Evolutionary conservation across 2,797 vertebrate species (phyloP).

Genomic region (Jordanella pulchra): DNA sequence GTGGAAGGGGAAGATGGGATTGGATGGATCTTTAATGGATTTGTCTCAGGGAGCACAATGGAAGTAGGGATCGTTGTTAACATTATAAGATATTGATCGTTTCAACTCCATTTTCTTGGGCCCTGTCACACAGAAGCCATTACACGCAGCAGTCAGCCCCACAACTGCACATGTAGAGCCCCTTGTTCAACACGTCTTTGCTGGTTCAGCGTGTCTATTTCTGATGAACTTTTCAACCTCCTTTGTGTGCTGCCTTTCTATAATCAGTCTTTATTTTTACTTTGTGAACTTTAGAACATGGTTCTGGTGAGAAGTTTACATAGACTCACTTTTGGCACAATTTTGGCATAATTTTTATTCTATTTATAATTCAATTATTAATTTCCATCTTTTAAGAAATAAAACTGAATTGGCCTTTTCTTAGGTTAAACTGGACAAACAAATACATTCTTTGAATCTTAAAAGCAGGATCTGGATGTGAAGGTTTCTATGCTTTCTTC

Average conservation of each 20-base stretch:
- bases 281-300: slow-evolving; percentile 13
- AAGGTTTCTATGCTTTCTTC: no score
- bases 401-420: no score
- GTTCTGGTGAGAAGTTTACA: background rate
- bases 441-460: no score
- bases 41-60: slow-evolving; percentile 74
- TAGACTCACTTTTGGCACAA: background rate
- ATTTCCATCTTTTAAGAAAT: no score
- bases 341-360: background rate
- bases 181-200: slow-evolving; percentile 39
- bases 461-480: no score
- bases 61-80: slow-evolving; percentile 76
- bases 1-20: slow-evolving; percentile 58
- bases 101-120: slow-evolving; percentile 74
- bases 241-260: slow-evolving; percentile 15
- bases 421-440: no score
- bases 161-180: slow-evolving; percentile 23
- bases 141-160: slow-evolving; percentile 72
- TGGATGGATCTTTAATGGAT: slow-evolving; percentile 75
- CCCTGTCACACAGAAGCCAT: slow-evolving; percentile 73
- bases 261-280: slow-evolving; percentile 31
- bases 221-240: slow-evolving; percentile 39
- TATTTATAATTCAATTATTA: background rate
- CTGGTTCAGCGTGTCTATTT: slow-evolving; percentile 42
- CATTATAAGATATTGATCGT: slow-evolving; percentile 82